A percentile compares a stretch with the other conserved stretches of the same genome.
Conservation (phyloP, 2,797 vertebrate genomes). For the Macrochelys suwanniensis region DNA sequence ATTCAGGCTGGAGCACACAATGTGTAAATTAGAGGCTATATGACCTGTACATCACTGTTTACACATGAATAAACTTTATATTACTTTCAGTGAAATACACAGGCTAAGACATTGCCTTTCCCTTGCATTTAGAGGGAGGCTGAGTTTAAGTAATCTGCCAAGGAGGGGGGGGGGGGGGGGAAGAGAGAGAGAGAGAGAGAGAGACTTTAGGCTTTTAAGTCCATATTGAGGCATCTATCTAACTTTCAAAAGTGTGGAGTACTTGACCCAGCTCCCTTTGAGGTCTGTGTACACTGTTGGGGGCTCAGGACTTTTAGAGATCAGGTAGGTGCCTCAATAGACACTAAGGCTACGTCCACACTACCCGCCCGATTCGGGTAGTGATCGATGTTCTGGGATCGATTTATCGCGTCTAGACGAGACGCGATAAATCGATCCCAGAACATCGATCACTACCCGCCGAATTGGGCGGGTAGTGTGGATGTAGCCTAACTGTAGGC, state of each 20-base stretch:
- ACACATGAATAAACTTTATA: background rate
- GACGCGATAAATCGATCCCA: too few relatives aligned
- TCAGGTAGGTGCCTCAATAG: background rate
- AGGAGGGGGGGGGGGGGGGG: background rate
- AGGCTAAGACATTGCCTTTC: constrained; percentile 27
- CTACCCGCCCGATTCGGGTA: too few relatives aligned
- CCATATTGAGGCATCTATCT: background rate
- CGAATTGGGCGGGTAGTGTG: too few relatives aligned
- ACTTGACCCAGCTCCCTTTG: background rate
- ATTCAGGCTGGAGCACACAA: constrained; percentile 8
- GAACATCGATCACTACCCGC: too few relatives aligned
- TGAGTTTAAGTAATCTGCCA: background rate
- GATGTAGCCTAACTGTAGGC: background rate
- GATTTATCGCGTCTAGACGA: too few relatives aligned
- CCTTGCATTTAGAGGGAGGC: fast-evolving
- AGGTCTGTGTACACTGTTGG: background rate
- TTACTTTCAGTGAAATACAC: constrained; percentile 23
- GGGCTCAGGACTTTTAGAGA: background rate
- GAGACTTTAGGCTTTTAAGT: background rate
- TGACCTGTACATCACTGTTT: constrained; percentile 14
- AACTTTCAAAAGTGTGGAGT: background rate
- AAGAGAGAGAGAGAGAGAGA: background rate
- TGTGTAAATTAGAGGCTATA: constrained; percentile 45
- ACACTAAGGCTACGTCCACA: too few relatives aligned
- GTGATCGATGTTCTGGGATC: too few relatives aligned